Evolutionary conservation across 2,113 vertebrate genomes (phyloP).

Genomic region (Chaetodon auriga): DNA sequence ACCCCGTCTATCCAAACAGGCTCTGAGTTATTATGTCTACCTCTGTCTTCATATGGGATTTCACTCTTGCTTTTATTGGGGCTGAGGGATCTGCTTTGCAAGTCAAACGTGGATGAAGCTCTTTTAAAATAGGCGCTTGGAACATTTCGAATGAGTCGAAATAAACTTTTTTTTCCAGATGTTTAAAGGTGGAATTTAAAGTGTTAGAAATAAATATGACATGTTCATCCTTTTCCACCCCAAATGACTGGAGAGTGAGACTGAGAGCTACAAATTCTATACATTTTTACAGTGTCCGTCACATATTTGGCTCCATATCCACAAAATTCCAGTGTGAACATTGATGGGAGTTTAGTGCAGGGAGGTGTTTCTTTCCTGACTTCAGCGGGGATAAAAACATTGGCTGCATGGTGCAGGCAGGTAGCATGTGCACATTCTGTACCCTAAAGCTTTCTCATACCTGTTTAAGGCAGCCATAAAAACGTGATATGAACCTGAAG

Average conservation of each 20-base stretch:
- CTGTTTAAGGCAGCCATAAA: slow-evolving; percentile 52
- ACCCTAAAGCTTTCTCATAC: slow-evolving; percentile 45
- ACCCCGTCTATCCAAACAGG: slow-evolving; percentile 68
- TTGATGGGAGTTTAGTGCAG: background rate
- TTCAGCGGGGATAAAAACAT: slow-evolving; percentile 21
- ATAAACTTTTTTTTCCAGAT: slow-evolving; percentile 39
- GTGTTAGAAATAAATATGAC: slow-evolving; percentile 3
- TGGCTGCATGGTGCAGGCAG: slow-evolving; percentile 12
- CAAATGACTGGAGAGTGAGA: slow-evolving; percentile 1
- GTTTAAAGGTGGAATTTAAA: slow-evolving; percentile 26
- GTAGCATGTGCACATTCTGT: slow-evolving; percentile 57
- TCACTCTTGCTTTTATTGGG: slow-evolving; percentile 59
- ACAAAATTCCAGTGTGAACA: slow-evolving; percentile 38
- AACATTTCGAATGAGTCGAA: slow-evolving; percentile 14
- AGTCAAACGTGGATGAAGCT: slow-evolving; percentile 18
- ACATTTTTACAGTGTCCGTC: slow-evolving; percentile 37
- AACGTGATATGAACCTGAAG: slow-evolving; percentile 46
- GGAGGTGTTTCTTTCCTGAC: slow-evolving; percentile 4
- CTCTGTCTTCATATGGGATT: slow-evolving; percentile 60
- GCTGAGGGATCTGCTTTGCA: slow-evolving; percentile 9
- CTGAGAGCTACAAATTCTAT: slow-evolving; percentile 25
- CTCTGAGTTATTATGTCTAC: slow-evolving; percentile 64
- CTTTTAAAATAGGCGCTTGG: slow-evolving; percentile 21
- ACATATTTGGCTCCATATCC: slow-evolving; percentile 45
- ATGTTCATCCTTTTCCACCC: slow-evolving; percentile 2